Percentiles rank a stretch among this genome's conserved stretches.
These are phyloP conservation scores for Ceratina calcarata DNA, from an alignment of 1,140 invertebrate species.

Conservation along the genomic window DNA sequence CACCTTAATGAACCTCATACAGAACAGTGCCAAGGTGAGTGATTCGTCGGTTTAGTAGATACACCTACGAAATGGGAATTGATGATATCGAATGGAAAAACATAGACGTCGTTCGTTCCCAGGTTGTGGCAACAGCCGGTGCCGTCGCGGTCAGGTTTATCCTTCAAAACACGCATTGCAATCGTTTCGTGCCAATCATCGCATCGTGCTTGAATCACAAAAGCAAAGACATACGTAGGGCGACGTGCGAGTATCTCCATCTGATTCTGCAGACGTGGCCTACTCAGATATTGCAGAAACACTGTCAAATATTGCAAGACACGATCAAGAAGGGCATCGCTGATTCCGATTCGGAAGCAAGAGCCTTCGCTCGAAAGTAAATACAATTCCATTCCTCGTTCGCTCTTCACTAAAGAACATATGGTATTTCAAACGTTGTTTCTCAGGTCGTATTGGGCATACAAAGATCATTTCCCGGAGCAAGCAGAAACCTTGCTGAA, in stretches of 20 bases:
- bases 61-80: neutral
- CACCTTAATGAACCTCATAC: slow-evolving; percentile 93
- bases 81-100: slow-evolving; percentile 9
- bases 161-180: slow-evolving; percentile 91
- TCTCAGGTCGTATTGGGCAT: slow-evolving; percentile 92
- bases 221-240: slow-evolving; percentile 93
- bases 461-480: slow-evolving; percentile 94
- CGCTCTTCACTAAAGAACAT: neutral
- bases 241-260: slow-evolving; percentile 92
- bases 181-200: slow-evolving; percentile 93
- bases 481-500: slow-evolving; percentile 92
- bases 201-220: slow-evolving; percentile 90
- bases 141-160: slow-evolving; percentile 93
- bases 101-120: slow-evolving; percentile 38
- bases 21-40: slow-evolving; percentile 95
- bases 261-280: slow-evolving; percentile 93
- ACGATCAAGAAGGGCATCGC: slow-evolving; percentile 93
- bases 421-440: slow-evolving; percentile 37
- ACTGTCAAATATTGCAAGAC: slow-evolving; percentile 89
- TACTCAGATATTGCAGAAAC: slow-evolving; percentile 89
- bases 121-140: slow-evolving; percentile 95
- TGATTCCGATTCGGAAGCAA: slow-evolving; percentile 95
- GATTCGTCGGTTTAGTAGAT: slow-evolving; percentile 4
- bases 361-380: slow-evolving; percentile 87
- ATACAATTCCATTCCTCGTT: slow-evolving; percentile 47